Base-by-base conservation (phyloP, 1,140 invertebrate species). In the Heliconius melpomene region DNA sequence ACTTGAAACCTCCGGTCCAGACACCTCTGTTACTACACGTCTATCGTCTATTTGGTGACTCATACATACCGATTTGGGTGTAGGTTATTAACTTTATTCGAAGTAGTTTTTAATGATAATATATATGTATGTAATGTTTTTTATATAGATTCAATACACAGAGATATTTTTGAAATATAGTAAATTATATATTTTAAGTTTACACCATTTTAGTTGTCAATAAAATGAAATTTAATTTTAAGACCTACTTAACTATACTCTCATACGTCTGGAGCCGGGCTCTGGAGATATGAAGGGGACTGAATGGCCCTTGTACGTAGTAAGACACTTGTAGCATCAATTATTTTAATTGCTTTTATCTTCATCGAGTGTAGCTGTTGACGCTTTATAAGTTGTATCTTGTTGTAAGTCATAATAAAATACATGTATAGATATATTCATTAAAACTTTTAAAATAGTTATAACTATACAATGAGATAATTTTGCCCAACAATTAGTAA, bases 331-430 rank as follows among this genome's bases (percentile, higher is more conserved):
- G 80, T 85, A 83, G 78, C 86, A 84, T 86, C 87, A 89, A 91
- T 91, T 89, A 89, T 84, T 85, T 86, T 83, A 86, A 89, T 90
- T 86, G 82, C 83, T 83, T 81, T 88, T 89, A 87, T 87, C 84
- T 83, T 72, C 52, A 18, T 54, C 74, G 82, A 87, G 85, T 84
- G 85, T 84, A 82, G 86, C 81, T 86, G 86, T 84, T 81, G 81
- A 75, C 79, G 80, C 83, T 73, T 75, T 82, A 72, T 38, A 5
- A 26, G 23, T 13, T n/a, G 50, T 23, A 57, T 23, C 54, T 57
- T 57, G 54, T 57, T 57, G 7, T 23, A 11, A 66, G 57, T 66
- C 3, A 26, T 29, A 26, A 66, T 23, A 29, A 66, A 52, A 52
- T 40, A 40, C 6, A 40, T 40, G 9, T 11, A 8, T 40, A 40